Evolutionary conservation across 2,113 vertebrate species (phyloP), one percentile per base, ranked within the genome.

Genomic region (Mustela nigripes): DNA sequence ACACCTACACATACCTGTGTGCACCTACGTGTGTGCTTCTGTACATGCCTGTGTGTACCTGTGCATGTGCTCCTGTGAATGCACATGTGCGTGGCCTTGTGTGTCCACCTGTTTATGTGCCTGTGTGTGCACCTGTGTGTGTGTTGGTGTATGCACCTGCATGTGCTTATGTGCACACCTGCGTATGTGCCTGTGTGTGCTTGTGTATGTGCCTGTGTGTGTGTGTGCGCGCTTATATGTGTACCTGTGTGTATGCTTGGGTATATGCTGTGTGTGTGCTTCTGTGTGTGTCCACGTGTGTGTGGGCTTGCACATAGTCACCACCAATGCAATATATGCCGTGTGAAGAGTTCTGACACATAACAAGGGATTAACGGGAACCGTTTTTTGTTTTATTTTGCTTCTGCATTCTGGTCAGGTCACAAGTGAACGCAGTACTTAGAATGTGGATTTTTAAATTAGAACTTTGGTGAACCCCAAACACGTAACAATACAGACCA

Each of bases 381-480:
- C 16, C 5, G 11, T 74, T 3, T 12, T 63, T 69, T 4, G 5
- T 94, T 90, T 33, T 56, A 85, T 14, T 79, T 42, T 71, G 58
- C 31, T 8, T 92, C 36, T 62, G 18, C 1, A 71, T 60, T 80
- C 53, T 56, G 8, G 6, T 10, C 42, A 48, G 50, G 79, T 92
- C 95, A 97, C 10, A 97, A 56, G 82, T 12, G 36, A 76, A 71
- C 16, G 79, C 0, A 81, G 63, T 83, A 39, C 73, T n/a, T 26
- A 4, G 80, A 84, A 88, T 45, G 33, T 16, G 90, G 65, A 2
- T 76, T 91, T 94, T 95, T 78, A 89, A 39, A 79, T 96, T 11
- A 79, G 33, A 28, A 82, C 50, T 92, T 67, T 48, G 53, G 95
- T 53, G 45, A 96, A 36, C 53, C 31, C 33, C 56, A 91, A 95